Percentiles rank a stretch among this genome's conserved stretches.
Conservation (phyloP, 2,797 vertebrate genomes). For the Labeo calbasu region DNA sequence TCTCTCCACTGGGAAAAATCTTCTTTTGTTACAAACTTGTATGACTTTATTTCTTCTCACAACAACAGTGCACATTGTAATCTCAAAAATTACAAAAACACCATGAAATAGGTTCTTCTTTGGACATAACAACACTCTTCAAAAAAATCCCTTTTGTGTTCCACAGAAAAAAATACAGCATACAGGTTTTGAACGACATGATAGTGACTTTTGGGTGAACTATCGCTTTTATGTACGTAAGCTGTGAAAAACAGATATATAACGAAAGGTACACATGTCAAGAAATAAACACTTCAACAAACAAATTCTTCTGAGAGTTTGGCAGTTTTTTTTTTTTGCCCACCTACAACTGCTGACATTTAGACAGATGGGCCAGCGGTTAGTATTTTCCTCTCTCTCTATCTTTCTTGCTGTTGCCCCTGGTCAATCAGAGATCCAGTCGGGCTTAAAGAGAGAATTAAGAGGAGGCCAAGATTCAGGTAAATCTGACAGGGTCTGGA, state of each 20-base stretch:
- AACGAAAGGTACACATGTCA: slow-evolving; percentile 32
- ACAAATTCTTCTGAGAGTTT: slow-evolving; percentile 51
- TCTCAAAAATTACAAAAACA: not conserved
- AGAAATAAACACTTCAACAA: slow-evolving; percentile 55
- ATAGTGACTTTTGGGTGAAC: not conserved
- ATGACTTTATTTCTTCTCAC: not conserved
- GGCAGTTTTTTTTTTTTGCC: slow-evolving; percentile 35
- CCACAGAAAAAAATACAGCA: not conserved
- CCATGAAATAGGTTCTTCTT: not conserved
- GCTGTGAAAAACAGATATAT: not conserved
- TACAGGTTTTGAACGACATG: not conserved
- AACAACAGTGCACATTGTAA: not conserved
- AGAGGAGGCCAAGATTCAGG: slow-evolving; percentile 63
- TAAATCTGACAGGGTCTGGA: slow-evolving; percentile 60
- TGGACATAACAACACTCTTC: not conserved
- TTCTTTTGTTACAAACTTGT: not conserved
- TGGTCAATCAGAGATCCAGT: slow-evolving; percentile 72
- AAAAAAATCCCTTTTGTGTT: not conserved
- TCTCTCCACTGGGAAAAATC: not conserved
- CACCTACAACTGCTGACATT: slow-evolving; percentile 34
- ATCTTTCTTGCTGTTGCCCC: slow-evolving; percentile 45
- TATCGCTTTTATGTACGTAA: slow-evolving; percentile 13
- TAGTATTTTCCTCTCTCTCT: slow-evolving; percentile 41
- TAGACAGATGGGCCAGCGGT: slow-evolving; percentile 25
- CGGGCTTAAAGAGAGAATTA: slow-evolving; percentile 67